A percentile compares a stretch with the other conserved stretches of the same genome.
phyloP scores from a whole-genome alignment of 2,113 vertebrate genomes.

The Silurus meridionalis region DNA sequence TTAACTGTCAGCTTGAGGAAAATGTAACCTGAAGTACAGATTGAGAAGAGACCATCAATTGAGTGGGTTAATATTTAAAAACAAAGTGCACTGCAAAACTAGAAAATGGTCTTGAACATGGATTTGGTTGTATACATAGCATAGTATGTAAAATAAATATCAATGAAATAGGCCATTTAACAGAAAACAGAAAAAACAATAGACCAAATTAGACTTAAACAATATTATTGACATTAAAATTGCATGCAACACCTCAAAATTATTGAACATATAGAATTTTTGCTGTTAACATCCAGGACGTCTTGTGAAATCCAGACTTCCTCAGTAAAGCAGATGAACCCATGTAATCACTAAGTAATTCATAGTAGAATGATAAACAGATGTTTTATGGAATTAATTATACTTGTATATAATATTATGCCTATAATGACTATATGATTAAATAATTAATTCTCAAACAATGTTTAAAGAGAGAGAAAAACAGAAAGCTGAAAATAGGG shows the following conservation, averaged over 20 bases:
- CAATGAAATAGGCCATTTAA: background rate
- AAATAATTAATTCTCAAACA: background rate
- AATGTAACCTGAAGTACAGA: constrained; percentile 5
- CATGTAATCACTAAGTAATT: background rate
- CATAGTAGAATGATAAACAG: background rate
- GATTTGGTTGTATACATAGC: background rate
- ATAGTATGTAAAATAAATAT: background rate
- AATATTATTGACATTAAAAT: background rate
- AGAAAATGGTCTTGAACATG: background rate
- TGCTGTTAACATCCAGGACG: background rate
- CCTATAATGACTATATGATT: no score
- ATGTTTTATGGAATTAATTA: background rate
- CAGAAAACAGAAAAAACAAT: background rate
- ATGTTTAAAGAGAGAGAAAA: background rate
- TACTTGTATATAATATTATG: background rate
- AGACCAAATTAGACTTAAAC: background rate
- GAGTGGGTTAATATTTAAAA: background rate
- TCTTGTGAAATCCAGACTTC: background rate
- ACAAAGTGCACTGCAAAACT: background rate
- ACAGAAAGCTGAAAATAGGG: background rate
- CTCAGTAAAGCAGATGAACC: background rate
- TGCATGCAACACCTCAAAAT: background rate
- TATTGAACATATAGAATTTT: background rate
- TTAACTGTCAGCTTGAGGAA: constrained; percentile 7
- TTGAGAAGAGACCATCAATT: constrained; percentile 7